A percentile compares a stretch with the other conserved stretches of the same genome.
phyloP scores from a whole-genome alignment of 2,888 invertebrate genomes.

The Apodemia mormo region DNA sequence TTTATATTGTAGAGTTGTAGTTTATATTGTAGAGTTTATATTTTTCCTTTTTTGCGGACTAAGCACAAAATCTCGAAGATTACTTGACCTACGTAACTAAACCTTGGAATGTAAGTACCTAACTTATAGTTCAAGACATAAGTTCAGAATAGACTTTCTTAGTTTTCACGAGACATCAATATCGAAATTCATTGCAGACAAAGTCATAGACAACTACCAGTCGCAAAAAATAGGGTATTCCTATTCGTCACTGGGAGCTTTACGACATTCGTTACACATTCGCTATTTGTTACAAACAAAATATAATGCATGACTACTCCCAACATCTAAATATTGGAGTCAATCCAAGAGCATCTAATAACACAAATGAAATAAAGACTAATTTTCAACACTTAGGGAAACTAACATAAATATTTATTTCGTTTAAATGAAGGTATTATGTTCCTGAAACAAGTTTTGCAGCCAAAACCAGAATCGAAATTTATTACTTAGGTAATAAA shows the following conservation, averaged over 20 bases:
- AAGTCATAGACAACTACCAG: too few relatives aligned
- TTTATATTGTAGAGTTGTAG: too few relatives aligned
- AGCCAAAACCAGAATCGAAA: neutral
- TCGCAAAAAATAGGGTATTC: neutral
- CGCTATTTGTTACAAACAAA: constrained; percentile 1
- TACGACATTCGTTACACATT: constrained; percentile 1
- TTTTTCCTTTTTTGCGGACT: too few relatives aligned
- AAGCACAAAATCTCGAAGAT: too few relatives aligned
- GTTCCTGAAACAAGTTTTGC: neutral
- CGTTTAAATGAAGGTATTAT: neutral
- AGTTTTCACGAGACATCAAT: too few relatives aligned
- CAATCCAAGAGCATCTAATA: constrained; percentile 3
- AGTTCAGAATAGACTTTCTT: too few relatives aligned
- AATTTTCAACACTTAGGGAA: neutral
- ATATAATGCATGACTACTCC: neutral
- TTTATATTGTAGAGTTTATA: too few relatives aligned
- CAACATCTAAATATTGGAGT: constrained; percentile 9
- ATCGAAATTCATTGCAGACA: too few relatives aligned
- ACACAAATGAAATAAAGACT: neutral
- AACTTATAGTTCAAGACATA: too few relatives aligned
- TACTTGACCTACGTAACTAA: too few relatives aligned
- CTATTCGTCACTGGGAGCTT: neutral
- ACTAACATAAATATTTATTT: neutral
- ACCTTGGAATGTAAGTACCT: too few relatives aligned
- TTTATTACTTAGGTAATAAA: neutral